phyloP scores from a whole-genome alignment of 2,797 vertebrate genomes.

The Argya squamiceps region DNA sequence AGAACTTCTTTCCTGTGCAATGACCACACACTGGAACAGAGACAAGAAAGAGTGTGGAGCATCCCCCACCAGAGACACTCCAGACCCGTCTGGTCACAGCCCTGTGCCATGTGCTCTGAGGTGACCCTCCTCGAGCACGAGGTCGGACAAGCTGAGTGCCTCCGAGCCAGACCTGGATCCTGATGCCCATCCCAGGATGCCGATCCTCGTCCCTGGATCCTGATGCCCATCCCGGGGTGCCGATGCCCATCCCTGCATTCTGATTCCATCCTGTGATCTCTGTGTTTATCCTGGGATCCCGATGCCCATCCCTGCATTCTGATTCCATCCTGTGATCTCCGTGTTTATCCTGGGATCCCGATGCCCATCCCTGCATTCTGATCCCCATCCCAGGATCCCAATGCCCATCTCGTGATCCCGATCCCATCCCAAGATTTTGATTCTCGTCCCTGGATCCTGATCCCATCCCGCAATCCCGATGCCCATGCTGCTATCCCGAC shows the following conservation, averaged over 20 bases:
- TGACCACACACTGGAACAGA: background rate
- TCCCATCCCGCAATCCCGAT: background rate
- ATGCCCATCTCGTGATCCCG: accelerated
- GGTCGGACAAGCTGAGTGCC: accelerated
- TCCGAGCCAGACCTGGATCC: background rate
- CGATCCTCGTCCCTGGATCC: accelerated
- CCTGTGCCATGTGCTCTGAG: background rate
- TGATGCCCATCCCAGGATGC: accelerated
- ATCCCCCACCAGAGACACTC: background rate
- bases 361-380: background rate
- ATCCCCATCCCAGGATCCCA: too few species aligned
- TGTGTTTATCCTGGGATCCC: accelerated
- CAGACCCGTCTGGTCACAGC: background rate
- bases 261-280: accelerated
- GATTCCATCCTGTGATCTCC: accelerated
- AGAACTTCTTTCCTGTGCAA: accelerated
- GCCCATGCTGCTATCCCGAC: background rate
- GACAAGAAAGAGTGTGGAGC: too few species aligned
- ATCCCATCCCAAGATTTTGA: too few species aligned
- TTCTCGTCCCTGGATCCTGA: too few species aligned
- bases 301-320: accelerated
- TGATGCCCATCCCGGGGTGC: accelerated
- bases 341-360: background rate
- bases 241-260: accelerated
- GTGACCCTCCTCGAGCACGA: background rate